Conservation (phyloP, 2,113 vertebrate species). For the Madoqua kirkii region DNA sequence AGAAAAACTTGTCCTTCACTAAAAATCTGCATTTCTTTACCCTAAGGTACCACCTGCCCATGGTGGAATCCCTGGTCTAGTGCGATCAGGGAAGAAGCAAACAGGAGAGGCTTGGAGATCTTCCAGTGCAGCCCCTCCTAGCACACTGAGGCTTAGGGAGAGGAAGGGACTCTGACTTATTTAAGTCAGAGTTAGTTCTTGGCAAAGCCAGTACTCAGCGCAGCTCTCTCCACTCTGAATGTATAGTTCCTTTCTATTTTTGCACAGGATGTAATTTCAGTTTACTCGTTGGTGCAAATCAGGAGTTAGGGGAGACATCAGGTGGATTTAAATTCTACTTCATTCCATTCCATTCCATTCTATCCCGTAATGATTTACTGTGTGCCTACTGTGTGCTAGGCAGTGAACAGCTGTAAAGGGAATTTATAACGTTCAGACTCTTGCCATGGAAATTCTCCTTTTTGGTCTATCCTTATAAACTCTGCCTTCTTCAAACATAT, state of each 20-base stretch:
- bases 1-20: not conserved
- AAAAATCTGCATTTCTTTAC: not conserved
- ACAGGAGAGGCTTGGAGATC: not conserved
- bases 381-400: constrained; percentile 2
- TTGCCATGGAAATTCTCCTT: not conserved
- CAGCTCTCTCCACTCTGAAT: not conserved
- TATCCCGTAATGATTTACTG: not conserved
- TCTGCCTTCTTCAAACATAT: not conserved
- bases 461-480: not conserved
- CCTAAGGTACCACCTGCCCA: not conserved
- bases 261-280: not conserved
- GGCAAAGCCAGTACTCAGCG: not conserved
- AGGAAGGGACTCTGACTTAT: not conserved
- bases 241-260: not conserved
- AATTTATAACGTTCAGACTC: not conserved
- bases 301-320: not conserved
- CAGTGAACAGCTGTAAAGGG: constrained; percentile 29
- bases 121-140: not conserved
- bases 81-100: not conserved
- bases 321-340: not conserved
- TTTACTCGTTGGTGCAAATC: not conserved
- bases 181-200: not conserved
- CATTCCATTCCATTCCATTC: not conserved
- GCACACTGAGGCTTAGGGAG: not conserved
- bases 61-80: not conserved